Evolutionary conservation across 2,113 vertebrate species (phyloP).

Genomic region (Barbus barbus): DNA sequence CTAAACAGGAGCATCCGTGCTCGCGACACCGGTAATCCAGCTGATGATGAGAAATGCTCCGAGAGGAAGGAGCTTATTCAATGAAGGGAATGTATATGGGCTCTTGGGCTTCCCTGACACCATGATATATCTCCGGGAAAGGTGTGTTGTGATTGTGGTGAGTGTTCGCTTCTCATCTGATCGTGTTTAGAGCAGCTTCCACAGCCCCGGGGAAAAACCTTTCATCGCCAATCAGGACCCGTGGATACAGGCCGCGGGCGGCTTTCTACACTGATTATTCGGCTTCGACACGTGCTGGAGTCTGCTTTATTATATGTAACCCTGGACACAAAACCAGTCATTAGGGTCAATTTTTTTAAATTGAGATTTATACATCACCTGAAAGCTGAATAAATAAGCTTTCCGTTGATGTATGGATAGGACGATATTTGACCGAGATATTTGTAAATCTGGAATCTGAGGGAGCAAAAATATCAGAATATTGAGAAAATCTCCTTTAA

Average conservation of each 20-base stretch:
- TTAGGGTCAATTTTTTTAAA: too few relatives aligned
- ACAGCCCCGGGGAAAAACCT: not conserved
- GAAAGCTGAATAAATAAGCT: too few relatives aligned
- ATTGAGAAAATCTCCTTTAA: too few relatives aligned
- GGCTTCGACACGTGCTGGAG: too few relatives aligned
- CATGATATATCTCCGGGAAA: not conserved
- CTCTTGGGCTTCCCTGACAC: conserved; percentile 1
- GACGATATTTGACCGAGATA: too few relatives aligned
- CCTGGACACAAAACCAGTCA: too few relatives aligned
- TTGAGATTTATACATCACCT: too few relatives aligned
- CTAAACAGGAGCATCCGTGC: conserved; percentile 7
- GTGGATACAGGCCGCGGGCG: not conserved
- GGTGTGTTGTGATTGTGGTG: conserved; percentile 1
- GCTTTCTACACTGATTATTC: not conserved
- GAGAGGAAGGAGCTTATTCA: conserved; percentile 22
- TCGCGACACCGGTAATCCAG: conserved; percentile 31
- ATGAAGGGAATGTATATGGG: conserved; percentile 29
- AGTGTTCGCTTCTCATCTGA: conserved; percentile 34
- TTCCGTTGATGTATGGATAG: too few relatives aligned
- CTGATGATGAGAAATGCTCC: conserved; percentile 45
- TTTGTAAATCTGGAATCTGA: too few relatives aligned
- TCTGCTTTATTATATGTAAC: too few relatives aligned
- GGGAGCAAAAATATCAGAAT: too few relatives aligned
- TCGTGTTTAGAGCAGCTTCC: not conserved
- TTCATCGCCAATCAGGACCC: not conserved